These are phyloP conservation scores for Drosophila infuscata DNA, from an alignment of 2,888 invertebrate genomes.

Conservation along the genomic window DNA sequence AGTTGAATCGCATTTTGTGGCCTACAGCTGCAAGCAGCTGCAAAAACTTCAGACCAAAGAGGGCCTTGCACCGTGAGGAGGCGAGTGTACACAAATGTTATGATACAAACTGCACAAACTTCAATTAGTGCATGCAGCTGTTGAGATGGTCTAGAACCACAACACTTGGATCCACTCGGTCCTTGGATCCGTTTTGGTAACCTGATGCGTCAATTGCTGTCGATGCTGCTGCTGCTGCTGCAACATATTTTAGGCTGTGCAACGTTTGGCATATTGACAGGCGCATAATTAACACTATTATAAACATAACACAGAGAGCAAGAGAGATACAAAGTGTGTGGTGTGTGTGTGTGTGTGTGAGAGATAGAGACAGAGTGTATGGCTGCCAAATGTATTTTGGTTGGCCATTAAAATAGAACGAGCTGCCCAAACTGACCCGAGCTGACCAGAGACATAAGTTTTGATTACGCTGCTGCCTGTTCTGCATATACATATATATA, in stretches of 20 bases:
- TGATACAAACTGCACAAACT: constrained; percentile 62
- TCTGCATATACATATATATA: constrained; percentile 19
- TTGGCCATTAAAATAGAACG: constrained; percentile 63
- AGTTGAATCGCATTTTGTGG: constrained; percentile 18
- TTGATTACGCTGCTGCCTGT: constrained; percentile 59
- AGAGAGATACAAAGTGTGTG: background rate
- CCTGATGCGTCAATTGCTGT: constrained; percentile 16
- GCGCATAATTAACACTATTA: constrained; percentile 79
- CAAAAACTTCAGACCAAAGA: constrained; percentile 40
- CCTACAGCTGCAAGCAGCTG: constrained; percentile 64
- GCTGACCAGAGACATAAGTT: constrained; percentile 59
- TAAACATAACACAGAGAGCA: constrained; percentile 55
- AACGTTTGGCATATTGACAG: constrained; percentile 76
- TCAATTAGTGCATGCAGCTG: constrained; percentile 67
- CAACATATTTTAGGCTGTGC: constrained; percentile 71
- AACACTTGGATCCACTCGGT: background rate
- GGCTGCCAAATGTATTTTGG: constrained; percentile 35
- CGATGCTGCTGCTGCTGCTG: constrained; percentile 17
- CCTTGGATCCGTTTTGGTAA: constrained; percentile 14
- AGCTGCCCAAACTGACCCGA: constrained; percentile 31
- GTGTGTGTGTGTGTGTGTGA: background rate
- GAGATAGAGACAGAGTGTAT: background rate
- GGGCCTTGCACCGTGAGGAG: background rate
- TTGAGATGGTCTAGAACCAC: constrained; percentile 4
- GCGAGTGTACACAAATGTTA: constrained; percentile 58